Conservation (phyloP, 2,797 vertebrate species). For the Amphiprion clarkii region DNA sequence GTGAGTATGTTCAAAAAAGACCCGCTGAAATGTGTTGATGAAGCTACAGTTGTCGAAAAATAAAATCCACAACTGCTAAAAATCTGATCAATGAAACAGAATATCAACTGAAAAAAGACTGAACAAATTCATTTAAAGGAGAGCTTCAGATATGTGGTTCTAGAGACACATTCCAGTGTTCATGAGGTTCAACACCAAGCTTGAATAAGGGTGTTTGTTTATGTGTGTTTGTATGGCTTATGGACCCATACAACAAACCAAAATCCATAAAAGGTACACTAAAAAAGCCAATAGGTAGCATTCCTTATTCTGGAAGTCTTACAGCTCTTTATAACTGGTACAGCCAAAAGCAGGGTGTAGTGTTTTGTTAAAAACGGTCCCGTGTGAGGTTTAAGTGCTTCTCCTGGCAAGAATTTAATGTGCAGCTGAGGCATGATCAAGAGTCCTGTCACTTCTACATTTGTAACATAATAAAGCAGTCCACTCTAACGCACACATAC, state of each 20-base stretch:
- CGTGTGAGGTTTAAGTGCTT: slow-evolving; percentile 31
- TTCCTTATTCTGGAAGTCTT: background rate
- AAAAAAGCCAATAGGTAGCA: background rate
- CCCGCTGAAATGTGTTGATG: too few species aligned
- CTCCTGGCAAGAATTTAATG: slow-evolving; percentile 26
- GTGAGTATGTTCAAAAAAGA: too few species aligned
- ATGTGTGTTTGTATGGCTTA: background rate
- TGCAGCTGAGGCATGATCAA: slow-evolving; percentile 31
- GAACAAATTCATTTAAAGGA: too few species aligned
- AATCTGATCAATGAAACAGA: background rate
- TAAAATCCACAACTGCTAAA: too few species aligned
- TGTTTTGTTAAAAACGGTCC: slow-evolving; percentile 34
- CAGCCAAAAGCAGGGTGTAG: slow-evolving; percentile 1
- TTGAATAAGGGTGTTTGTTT: background rate
- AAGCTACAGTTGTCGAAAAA: too few species aligned
- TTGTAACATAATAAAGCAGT: slow-evolving; percentile 30
- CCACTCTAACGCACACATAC: slow-evolving; percentile 1
- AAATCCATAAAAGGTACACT: background rate
- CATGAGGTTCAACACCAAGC: background rate
- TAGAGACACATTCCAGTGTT: too few species aligned
- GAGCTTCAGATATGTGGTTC: too few species aligned
- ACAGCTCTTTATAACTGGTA: slow-evolving; percentile 6
- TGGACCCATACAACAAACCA: background rate
- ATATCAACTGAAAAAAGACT: background rate
- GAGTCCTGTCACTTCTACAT: slow-evolving; percentile 19